phyloP scores from a whole-genome alignment of 2,113 vertebrate genomes.

The Aptenodytes patagonicus region DNA sequence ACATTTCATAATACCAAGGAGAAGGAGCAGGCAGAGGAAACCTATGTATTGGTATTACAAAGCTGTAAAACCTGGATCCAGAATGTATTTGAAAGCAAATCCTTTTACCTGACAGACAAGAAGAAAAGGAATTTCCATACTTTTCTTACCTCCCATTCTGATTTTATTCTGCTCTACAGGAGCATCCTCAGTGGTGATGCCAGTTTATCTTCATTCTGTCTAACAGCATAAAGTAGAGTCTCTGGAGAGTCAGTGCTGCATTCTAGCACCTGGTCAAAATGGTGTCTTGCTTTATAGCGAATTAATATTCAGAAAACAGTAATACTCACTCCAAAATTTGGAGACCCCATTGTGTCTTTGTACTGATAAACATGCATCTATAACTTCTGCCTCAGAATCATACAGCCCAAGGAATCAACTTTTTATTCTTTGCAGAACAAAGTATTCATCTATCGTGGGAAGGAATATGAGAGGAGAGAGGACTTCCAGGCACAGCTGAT shows the following conservation, averaged over 20 bases:
- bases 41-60: not conserved
- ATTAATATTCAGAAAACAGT: not conserved
- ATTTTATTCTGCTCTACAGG: not conserved
- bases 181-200: not conserved
- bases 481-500: conserved; percentile 94
- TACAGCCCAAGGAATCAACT: not conserved
- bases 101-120: not conserved
- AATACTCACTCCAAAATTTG: not conserved
- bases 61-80: not conserved
- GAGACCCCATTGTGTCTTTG: too few relatives aligned
- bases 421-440: conserved; percentile 82
- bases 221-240: not conserved
- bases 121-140: not conserved
- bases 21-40: not conserved
- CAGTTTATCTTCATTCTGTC: not conserved
- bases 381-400: not conserved
- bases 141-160: not conserved
- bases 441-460: conserved; percentile 96
- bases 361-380: not conserved
- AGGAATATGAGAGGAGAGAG: conserved; percentile 95
- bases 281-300: not conserved
- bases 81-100: not conserved
- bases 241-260: not conserved
- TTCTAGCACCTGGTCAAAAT: not conserved
- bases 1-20: not conserved